Conservation (phyloP, 2,113 vertebrate species). For the Microtus montanus region DNA sequence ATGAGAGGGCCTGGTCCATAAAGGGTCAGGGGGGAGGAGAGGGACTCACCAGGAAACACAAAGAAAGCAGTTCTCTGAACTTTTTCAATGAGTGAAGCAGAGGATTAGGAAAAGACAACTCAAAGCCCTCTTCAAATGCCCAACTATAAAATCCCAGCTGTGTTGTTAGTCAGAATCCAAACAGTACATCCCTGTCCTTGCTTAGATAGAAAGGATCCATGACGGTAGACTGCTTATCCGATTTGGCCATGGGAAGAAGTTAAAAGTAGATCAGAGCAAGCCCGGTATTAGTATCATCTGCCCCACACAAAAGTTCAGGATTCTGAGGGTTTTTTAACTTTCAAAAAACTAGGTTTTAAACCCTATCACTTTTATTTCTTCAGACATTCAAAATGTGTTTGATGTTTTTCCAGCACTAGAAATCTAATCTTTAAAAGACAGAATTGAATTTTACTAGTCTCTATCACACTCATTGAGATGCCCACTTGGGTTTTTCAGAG, state of each 20-base stretch:
- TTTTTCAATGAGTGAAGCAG: background rate
- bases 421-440: conserved; percentile 8
- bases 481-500: background rate
- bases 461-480: background rate
- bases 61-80: background rate
- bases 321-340: background rate
- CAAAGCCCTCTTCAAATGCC: background rate
- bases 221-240: background rate
- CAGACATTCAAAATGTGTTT: background rate
- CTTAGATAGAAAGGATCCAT: background rate
- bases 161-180: background rate
- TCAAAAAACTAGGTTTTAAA: conserved; percentile 15
- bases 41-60: background rate
- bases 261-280: background rate
- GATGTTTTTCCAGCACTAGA: background rate
- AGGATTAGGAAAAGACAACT: background rate
- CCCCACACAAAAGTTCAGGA: background rate
- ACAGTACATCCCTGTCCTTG: background rate
- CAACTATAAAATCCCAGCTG: background rate
- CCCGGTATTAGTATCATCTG: background rate
- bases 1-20: background rate
- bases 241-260: background rate
- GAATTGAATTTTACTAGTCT: background rate
- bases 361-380: background rate
- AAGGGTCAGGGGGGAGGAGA: background rate